Evolutionary conservation across 2,797 vertebrate species (phyloP).

Genomic region (Synaphobranchus kaupii): DNA sequence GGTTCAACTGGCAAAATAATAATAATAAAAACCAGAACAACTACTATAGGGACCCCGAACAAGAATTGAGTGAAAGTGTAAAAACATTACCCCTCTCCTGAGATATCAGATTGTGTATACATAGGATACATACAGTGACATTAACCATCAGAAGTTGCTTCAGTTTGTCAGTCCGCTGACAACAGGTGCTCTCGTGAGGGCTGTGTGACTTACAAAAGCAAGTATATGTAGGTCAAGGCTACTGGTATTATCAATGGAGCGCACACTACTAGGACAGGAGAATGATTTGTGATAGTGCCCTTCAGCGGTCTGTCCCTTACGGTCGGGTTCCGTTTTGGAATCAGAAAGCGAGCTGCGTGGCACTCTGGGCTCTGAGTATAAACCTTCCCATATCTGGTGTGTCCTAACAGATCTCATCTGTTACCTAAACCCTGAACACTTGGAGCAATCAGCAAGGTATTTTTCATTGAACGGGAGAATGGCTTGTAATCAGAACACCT

Average conservation of each 20-base stretch:
- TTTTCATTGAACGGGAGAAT: neutral
- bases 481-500: conserved; percentile 10
- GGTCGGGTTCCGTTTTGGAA: conserved; percentile 3
- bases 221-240: conserved; percentile 28
- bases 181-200: neutral
- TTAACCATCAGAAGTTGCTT: neutral
- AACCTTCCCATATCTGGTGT: neutral
- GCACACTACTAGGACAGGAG: conserved; percentile 7
- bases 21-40: neutral
- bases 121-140: neutral
- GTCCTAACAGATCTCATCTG: neutral
- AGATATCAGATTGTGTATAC: neutral
- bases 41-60: neutral
- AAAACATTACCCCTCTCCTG: neutral
- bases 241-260: conserved; percentile 25
- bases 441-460: neutral
- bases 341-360: neutral
- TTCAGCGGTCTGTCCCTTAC: conserved; percentile 16
- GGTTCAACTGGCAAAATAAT: neutral
- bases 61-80: neutral
- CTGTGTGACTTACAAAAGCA: conserved; percentile 11
- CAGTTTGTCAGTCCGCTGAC: neutral
- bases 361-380: conserved; percentile 3
- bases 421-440: neutral
- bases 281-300: conserved; percentile 16